phyloP scores from a whole-genome alignment of 2,113 vertebrate genomes.

The Vombatus ursinus region DNA sequence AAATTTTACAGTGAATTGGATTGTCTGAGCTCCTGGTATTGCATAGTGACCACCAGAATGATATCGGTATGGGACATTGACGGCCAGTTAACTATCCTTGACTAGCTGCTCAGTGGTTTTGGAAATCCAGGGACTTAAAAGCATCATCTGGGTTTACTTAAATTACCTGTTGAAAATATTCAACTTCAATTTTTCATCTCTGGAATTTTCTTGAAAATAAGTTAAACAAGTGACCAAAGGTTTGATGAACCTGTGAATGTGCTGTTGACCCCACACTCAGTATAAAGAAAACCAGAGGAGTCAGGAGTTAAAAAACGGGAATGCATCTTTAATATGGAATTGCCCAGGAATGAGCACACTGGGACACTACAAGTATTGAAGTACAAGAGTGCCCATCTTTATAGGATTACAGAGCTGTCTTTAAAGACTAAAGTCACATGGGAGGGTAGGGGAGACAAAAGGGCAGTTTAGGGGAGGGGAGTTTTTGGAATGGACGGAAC shows the following conservation, averaged over 20 bases:
- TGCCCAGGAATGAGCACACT: not conserved
- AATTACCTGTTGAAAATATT: conserved; percentile 13
- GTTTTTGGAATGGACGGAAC: not conserved
- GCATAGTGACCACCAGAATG: not conserved
- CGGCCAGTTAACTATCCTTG: not conserved
- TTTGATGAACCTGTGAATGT: not conserved
- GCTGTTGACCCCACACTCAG: not conserved
- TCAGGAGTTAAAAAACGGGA: not conserved
- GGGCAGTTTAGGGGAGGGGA: not conserved
- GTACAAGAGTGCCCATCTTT: not conserved
- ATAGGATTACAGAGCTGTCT: not conserved
- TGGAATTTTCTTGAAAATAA: conserved; percentile 1
- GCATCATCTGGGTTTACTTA: not conserved
- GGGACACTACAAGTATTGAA: not conserved
- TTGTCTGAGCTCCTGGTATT: not conserved
- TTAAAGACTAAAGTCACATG: not conserved
- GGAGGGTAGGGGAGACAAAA: not conserved
- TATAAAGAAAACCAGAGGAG: not conserved
- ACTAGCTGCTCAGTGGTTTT: conserved; percentile 3
- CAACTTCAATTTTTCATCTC: not conserved
- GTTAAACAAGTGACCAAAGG: not conserved
- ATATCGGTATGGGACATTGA: not conserved
- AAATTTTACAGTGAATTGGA: not conserved
- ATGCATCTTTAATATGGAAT: not conserved
- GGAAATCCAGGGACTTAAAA: not conserved